A percentile compares a stretch with the other conserved stretches of the same genome.
phyloP scores from a whole-genome alignment of 2,888 invertebrate genomes.

The Leptinotarsa tumamoca region DNA sequence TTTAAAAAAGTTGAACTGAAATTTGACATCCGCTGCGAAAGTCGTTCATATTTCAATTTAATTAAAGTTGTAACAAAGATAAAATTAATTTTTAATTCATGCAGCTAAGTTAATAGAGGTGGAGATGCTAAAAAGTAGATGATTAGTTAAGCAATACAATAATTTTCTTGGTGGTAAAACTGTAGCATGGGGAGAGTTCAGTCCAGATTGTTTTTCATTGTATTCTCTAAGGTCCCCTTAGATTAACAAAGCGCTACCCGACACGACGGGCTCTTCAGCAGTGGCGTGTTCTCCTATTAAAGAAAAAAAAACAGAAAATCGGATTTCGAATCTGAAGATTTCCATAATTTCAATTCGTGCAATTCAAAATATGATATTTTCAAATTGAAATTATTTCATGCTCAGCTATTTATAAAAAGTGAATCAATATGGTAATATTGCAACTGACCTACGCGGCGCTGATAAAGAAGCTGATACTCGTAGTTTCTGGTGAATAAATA shows the following conservation, averaged over 20 bases:
- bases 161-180: slow-evolving; percentile 58
- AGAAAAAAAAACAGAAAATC: background rate
- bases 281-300: slow-evolving; percentile 23
- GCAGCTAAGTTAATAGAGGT: slow-evolving; percentile 60
- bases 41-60: slow-evolving; percentile 64
- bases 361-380: too few relatives aligned
- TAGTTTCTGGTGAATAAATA: too few relatives aligned
- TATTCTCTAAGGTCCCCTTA: slow-evolving; percentile 64
- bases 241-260: slow-evolving; percentile 64
- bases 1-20: slow-evolving; percentile 52
- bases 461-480: too few relatives aligned
- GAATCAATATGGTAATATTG: too few relatives aligned
- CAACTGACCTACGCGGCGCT: too few relatives aligned
- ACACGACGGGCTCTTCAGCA: slow-evolving; percentile 57
- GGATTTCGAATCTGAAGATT: background rate
- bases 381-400: too few relatives aligned
- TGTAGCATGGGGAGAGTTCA: slow-evolving; percentile 60
- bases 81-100: slow-evolving; percentile 68
- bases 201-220: slow-evolving; percentile 66
- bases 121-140: slow-evolving; percentile 58
- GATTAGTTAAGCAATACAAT: slow-evolving; percentile 58
- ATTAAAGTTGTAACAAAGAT: slow-evolving; percentile 66
- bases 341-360: too few relatives aligned
- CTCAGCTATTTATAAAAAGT: too few relatives aligned
- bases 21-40: slow-evolving; percentile 61